Percentiles rank a stretch among this genome's conserved stretches.
phyloP scores from a whole-genome alignment of 2,888 invertebrate species.

The Cephalotes varians region DNA sequence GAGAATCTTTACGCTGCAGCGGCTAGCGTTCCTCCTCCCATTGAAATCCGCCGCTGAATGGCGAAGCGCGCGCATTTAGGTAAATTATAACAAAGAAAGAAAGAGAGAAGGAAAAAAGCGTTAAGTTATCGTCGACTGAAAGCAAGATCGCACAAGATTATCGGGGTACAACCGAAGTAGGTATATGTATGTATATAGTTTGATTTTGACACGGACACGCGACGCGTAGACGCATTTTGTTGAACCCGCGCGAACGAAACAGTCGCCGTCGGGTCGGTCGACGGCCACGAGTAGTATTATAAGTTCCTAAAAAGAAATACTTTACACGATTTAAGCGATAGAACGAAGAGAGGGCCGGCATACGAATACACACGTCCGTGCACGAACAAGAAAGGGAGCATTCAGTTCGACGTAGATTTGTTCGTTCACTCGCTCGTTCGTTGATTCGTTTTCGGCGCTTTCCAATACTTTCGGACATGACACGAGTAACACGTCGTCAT shows the following conservation, averaged over 20 bases:
- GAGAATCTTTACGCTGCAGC: conserved; percentile 32
- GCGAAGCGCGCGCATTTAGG: conserved; percentile 46
- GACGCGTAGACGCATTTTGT: conserved; percentile 44
- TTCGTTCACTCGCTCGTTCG: conserved; percentile 53
- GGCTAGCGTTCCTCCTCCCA: conserved; percentile 21
- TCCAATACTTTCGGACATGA: conserved; percentile 54
- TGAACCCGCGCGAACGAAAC: conserved; percentile 54
- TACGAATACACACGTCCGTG: conserved; percentile 51
- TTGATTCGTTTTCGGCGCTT: conserved; percentile 64
- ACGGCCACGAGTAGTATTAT: conserved; percentile 83
- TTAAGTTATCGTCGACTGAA: conserved; percentile 49
- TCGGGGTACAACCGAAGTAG: conserved; percentile 20
- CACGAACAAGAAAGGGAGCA: conserved; percentile 47
- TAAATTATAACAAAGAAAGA: conserved; percentile 5
- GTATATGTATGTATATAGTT: conserved; percentile 39
- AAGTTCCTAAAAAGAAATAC: conserved; percentile 80
- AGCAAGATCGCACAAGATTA: conserved; percentile 52
- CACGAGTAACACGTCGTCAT: conserved; percentile 54
- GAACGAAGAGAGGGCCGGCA: conserved; percentile 58
- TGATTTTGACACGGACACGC: conserved; percentile 47
- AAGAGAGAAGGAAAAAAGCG: neutral
- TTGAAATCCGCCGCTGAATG: neutral
- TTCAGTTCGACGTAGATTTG: conserved; percentile 54
- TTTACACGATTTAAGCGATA: conserved; percentile 66
- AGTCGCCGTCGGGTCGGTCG: conserved; percentile 54